Conservation (phyloP, 2,888 invertebrate genomes). For the Pseudeuparius sepicola region DNA sequence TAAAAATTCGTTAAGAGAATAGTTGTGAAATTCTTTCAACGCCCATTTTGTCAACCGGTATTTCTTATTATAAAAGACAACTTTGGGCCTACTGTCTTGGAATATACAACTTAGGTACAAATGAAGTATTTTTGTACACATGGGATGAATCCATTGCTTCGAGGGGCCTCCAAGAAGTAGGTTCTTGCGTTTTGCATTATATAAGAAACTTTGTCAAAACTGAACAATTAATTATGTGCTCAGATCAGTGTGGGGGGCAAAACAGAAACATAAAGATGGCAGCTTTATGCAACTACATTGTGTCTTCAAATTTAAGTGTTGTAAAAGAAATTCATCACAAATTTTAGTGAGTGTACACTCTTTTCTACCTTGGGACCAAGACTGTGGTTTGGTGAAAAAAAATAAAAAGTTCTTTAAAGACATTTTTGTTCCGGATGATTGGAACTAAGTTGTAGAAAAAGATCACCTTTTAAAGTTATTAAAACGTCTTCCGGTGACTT, state of each 20-base stretch:
- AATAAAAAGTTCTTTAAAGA: constrained; percentile 5
- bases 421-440: constrained; percentile 7
- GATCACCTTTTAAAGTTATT: constrained; percentile 9
- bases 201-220: constrained; percentile 1
- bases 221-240: constrained; percentile 1
- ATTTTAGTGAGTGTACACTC: constrained; percentile 6
- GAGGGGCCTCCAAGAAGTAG: constrained; percentile 4
- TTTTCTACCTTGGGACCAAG: constrained; percentile 10
- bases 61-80: too few relatives aligned
- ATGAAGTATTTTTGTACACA: too few relatives aligned
- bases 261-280: constrained; percentile 6
- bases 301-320: neutral
- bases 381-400: constrained; percentile 6
- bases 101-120: too few relatives aligned
- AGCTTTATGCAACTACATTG: too few relatives aligned
- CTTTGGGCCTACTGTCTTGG: too few relatives aligned
- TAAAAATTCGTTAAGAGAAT: too few relatives aligned
- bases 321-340: too few relatives aligned
- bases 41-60: too few relatives aligned
- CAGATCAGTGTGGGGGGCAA: too few relatives aligned
- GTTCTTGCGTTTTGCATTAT: too few relatives aligned
- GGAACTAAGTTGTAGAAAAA: constrained; percentile 8
- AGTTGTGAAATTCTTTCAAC: too few relatives aligned
- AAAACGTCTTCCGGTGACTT: constrained; percentile 4
- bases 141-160: too few relatives aligned